Conservation (phyloP, 1,140 invertebrate genomes). For the Calephelis nemesis region DNA sequence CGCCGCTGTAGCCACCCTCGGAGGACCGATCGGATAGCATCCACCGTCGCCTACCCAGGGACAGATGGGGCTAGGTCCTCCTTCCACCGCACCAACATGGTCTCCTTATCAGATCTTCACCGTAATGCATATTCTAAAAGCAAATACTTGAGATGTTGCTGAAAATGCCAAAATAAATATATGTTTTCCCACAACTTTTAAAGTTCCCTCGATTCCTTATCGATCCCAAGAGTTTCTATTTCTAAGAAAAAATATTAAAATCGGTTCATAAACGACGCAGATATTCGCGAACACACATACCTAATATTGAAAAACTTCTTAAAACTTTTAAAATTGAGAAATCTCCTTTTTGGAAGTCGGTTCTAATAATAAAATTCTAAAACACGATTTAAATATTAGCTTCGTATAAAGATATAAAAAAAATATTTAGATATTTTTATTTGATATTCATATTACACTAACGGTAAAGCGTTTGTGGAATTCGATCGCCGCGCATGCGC, state of each 20-base stretch:
- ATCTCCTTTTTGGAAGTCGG: neutral
- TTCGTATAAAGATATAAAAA: neutral
- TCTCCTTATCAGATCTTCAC: too few relatives aligned
- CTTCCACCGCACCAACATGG: too few relatives aligned
- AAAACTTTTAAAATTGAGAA: neutral
- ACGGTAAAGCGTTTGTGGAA: neutral
- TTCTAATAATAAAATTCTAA: neutral
- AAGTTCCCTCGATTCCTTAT: too few relatives aligned
- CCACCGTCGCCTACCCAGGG: too few relatives aligned
- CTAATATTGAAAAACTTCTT: neutral
- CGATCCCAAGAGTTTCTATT: too few relatives aligned
- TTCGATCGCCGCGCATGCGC: too few relatives aligned
- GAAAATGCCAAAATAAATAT: neutral
- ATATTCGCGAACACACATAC: neutral
- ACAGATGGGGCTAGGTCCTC: too few relatives aligned
- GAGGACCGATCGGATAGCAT: too few relatives aligned
- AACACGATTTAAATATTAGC: slow-evolving; percentile 1
- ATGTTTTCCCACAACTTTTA: too few relatives aligned
- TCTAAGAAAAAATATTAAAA: neutral
- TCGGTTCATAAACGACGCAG: slow-evolving; percentile 2
- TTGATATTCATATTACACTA: neutral
- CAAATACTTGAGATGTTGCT: too few relatives aligned
- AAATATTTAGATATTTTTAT: slow-evolving; percentile 1
- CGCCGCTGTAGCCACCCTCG: too few relatives aligned
- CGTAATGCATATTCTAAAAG: too few relatives aligned